Evolutionary conservation across 2,113 vertebrate genomes (phyloP).

Genomic region (Tympanuchus pallidicinctus): DNA sequence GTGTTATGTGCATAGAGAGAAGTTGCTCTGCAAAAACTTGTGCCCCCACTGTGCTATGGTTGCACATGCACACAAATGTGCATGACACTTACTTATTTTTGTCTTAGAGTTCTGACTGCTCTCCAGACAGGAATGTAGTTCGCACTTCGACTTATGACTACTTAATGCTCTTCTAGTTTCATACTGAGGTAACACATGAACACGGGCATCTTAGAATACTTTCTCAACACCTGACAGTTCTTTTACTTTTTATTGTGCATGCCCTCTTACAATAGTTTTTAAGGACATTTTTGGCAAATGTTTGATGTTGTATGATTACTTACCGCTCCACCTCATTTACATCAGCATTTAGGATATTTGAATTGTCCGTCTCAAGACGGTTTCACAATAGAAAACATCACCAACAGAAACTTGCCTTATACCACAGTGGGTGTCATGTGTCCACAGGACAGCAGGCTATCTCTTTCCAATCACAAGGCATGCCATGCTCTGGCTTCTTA

Average conservation of each 20-base stretch:
- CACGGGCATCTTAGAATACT: neutral
- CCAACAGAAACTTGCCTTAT: neutral
- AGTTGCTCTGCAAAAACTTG: neutral
- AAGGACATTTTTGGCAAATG: neutral
- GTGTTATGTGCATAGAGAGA: neutral
- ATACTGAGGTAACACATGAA: too few relatives aligned
- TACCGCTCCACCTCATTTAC: neutral
- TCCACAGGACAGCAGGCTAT: neutral
- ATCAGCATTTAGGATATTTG: neutral
- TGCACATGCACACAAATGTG: too few relatives aligned
- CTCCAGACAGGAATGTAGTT: neutral
- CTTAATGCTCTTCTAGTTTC: neutral
- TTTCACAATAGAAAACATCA: neutral
- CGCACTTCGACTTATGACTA: neutral
- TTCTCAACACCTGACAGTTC: neutral
- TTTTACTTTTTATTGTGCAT: neutral
- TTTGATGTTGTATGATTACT: neutral
- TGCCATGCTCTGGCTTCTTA: neutral
- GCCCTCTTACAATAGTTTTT: neutral
- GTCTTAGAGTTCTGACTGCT: neutral
- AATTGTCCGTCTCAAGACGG: neutral
- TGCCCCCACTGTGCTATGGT: neutral
- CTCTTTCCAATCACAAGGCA: neutral
- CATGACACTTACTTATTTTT: neutral
- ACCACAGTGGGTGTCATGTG: rapidly evolving